These are phyloP conservation scores for Lepidurus couesii DNA, from an alignment of 1,140 invertebrate genomes.

Conservation along the genomic window DNA sequence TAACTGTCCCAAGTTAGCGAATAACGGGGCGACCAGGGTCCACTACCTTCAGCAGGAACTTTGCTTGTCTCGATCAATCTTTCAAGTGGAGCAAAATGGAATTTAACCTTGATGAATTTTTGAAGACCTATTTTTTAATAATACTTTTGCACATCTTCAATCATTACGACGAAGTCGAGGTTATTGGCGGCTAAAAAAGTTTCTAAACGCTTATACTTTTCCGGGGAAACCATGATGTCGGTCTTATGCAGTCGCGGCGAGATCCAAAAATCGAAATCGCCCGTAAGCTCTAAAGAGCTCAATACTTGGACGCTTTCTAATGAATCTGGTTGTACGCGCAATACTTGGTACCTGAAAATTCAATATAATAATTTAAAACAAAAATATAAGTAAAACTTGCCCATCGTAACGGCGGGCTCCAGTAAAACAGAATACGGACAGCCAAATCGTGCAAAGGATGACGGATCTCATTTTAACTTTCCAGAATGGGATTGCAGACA, in stretches of 20 bases:
- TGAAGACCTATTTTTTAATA: not conserved
- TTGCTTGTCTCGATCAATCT: slow-evolving; percentile 22
- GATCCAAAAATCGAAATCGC: slow-evolving; percentile 23
- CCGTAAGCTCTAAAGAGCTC: slow-evolving; percentile 12
- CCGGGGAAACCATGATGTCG: slow-evolving; percentile 26
- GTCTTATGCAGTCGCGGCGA: slow-evolving; percentile 6
- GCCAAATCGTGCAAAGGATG: not conserved
- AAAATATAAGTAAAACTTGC: not conserved
- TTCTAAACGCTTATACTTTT: not conserved
- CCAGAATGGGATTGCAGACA: not conserved
- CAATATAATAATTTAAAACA: not conserved
- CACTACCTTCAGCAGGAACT: slow-evolving; percentile 25
- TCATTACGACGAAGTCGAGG: not conserved
- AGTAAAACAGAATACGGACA: not conserved
- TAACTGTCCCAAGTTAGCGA: slow-evolving; percentile 36
- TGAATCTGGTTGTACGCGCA: slow-evolving; percentile 16
- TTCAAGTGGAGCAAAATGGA: not conserved
- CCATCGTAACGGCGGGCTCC: not conserved
- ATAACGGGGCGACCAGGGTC: slow-evolving; percentile 36
- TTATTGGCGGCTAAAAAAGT: not conserved
- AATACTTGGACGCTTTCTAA: not conserved
- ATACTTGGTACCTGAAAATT: slow-evolving; percentile 11
- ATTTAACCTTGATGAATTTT: not conserved
- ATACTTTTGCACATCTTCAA: slow-evolving; percentile 27
- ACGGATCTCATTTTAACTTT: not conserved